Percentiles rank a stretch among this genome's conserved stretches.
Conservation (phyloP, 2,113 vertebrate genomes). For the Catharus fuscescens region DNA sequence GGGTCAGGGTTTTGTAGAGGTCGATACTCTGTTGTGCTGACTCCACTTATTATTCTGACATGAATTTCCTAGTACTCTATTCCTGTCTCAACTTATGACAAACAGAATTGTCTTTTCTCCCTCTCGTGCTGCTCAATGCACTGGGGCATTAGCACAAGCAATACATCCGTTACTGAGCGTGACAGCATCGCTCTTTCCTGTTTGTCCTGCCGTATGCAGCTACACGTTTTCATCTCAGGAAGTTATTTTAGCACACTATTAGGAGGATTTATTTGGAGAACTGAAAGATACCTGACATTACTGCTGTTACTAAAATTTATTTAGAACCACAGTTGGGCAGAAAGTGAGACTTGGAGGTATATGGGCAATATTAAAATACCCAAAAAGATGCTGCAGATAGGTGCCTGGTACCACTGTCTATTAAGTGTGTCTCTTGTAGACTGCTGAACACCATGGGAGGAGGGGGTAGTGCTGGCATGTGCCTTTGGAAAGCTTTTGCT, state of each 20-base stretch:
- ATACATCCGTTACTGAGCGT: background rate
- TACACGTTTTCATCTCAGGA: background rate
- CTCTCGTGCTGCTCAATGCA: background rate
- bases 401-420: background rate
- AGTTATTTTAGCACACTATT: background rate
- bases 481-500: background rate
- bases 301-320: background rate
- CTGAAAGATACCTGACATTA: background rate
- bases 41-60: constrained; percentile 10
- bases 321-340: background rate
- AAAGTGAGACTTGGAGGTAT: background rate
- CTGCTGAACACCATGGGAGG: background rate
- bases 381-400: background rate
- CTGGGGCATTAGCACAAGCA: background rate
- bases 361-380: background rate
- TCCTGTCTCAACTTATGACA: background rate
- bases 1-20: constrained; percentile 17
- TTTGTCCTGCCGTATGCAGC: background rate
- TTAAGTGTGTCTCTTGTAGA: background rate
- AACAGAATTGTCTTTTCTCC: background rate
- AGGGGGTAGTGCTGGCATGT: background rate
- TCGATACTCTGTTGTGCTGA: constrained; percentile 9
- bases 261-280: background rate
- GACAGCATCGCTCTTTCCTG: background rate
- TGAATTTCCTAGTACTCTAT: constrained; percentile 19